Base-by-base conservation (phyloP, 2,888 invertebrate genomes). In the Drosophila formosana region DNA sequence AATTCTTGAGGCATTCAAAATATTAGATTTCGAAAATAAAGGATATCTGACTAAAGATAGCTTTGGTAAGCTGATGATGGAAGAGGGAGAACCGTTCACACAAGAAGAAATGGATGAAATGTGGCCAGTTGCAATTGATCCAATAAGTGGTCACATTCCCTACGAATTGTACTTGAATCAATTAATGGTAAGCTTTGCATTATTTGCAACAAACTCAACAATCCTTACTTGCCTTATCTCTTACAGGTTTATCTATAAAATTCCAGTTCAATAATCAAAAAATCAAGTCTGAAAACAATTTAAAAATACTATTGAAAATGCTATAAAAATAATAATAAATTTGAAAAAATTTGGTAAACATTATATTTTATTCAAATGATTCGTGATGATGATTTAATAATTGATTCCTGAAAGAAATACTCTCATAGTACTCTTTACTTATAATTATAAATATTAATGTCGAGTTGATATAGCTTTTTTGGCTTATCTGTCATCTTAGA, bases 61-160 rank as follows among this genome's bases (percentile, higher is more conserved):
- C 75, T 94, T 98, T 74, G 94, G 95, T 9, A 95, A 95, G 81
- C 94, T 96, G 13, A 95, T 98, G 95, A 95, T 96, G 89, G 96
- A 97, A 92, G 96, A 97, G 90, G 98, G 98, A 0, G 98, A 98
- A 91, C 96, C 97, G 0, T 98, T 98, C 88, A 95, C 96, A 2
- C 95, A 94, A 93, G 97, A 98, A 91, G 98, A 98, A 93, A 93
- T 97, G 58, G 97, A 97, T 65, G 98, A 98, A 93, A 97, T 98
- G 97, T 95, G 98, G 93, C 95, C 96, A 68, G 94, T 96, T 4
- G 97, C 97, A 0, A 93, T 97, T 43, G 97, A 98, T 91, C 95
- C 96, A 0, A 95, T 96, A 47, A 95, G 96, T 0, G 95, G 96
- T 73, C 95, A 94, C 43, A 95, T 98, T 72, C 95, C 96, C 37